phyloP scores from a whole-genome alignment of 2,888 invertebrate genomes.

The Cyclophora albipunctata region DNA sequence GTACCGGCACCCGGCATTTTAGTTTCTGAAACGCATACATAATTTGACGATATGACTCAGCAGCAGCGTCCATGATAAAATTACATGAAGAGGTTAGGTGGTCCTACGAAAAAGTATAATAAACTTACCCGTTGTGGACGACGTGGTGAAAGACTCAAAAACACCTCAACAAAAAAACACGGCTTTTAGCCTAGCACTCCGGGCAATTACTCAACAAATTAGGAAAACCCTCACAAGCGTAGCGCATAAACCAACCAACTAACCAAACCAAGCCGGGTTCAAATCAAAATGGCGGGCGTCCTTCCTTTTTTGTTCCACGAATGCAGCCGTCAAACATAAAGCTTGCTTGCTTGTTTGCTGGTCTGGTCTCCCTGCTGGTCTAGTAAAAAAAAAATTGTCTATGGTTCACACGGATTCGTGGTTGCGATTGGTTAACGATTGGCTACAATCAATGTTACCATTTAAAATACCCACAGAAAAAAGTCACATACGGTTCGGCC shows the following conservation, averaged over 20 bases:
- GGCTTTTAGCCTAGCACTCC: background rate
- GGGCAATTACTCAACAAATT: background rate
- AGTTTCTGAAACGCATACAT: slow-evolving; percentile 74
- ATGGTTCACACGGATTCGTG: too few relatives aligned
- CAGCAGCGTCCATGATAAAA: slow-evolving; percentile 57
- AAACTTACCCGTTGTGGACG: background rate
- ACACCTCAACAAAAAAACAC: background rate
- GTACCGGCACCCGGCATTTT: slow-evolving; percentile 94
- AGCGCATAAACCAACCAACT: background rate
- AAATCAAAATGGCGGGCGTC: too few relatives aligned
- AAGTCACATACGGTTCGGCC: too few relatives aligned
- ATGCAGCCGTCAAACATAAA: too few relatives aligned
- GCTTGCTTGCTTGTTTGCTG: too few relatives aligned
- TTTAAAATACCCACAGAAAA: too few relatives aligned
- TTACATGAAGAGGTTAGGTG: slow-evolving; percentile 27
- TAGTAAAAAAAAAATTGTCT: too few relatives aligned
- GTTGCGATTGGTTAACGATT: too few relatives aligned
- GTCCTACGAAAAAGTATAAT: background rate
- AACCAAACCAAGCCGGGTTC: too few relatives aligned
- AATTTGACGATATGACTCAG: slow-evolving; percentile 71
- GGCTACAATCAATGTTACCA: too few relatives aligned
- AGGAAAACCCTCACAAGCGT: background rate
- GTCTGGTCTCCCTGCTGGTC: too few relatives aligned
- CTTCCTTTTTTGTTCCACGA: too few relatives aligned
- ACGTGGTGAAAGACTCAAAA: background rate